phyloP scores from a whole-genome alignment of 2,113 vertebrate genomes.

The Capra hircus region DNA sequence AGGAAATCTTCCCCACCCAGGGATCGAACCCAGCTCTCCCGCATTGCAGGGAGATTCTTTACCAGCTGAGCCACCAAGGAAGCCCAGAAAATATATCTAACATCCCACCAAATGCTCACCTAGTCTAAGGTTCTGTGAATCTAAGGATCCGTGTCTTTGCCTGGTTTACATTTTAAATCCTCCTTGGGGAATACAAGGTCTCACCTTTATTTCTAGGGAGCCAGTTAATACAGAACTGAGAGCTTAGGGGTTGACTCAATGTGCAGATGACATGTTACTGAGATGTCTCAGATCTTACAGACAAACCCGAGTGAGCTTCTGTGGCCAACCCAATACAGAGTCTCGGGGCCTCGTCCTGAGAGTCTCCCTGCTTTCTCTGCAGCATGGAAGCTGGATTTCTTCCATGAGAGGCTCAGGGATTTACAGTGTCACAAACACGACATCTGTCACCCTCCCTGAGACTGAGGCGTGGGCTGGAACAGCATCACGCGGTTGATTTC shows the following conservation, averaged over 20 bases:
- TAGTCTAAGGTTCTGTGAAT: background rate
- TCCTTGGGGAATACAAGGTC: background rate
- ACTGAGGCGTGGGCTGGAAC: background rate
- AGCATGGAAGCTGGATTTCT: background rate
- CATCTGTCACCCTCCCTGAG: background rate
- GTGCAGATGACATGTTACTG: background rate
- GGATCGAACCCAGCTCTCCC: background rate
- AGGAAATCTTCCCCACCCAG: background rate
- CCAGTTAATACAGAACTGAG: background rate
- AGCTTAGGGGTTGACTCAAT: background rate
- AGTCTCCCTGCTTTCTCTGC: background rate
- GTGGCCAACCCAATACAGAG: background rate
- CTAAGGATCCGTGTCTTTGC: background rate
- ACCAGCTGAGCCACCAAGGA: background rate
- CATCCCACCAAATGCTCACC: background rate
- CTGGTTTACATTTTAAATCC: background rate
- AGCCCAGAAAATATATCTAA: background rate
- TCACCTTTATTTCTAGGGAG: background rate
- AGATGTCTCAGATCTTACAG: background rate
- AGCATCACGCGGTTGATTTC: rapidly evolving
- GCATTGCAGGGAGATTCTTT: background rate
- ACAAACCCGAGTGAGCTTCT: background rate
- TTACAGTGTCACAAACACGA: no score
- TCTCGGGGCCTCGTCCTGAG: background rate
- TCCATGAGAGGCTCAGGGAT: background rate